Base-by-base conservation (phyloP, 2,797 vertebrate species). In the Telmatherina bonti region DNA sequence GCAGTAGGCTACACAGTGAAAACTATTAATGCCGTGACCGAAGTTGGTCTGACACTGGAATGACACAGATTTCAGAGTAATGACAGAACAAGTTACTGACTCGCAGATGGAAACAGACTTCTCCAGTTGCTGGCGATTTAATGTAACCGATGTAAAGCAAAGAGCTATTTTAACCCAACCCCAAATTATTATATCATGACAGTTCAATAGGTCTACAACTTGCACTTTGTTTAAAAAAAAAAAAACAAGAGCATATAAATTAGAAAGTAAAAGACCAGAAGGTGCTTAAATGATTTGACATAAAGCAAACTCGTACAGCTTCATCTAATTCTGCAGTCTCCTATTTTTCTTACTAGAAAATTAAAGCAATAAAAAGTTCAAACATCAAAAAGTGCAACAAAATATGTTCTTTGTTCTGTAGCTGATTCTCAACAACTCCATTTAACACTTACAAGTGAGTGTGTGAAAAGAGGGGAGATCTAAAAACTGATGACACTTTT, bases 1-100 rank as follows among this genome's bases (percentile, higher is more conserved):
- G 85, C 84, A 86, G 81, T 82, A 81, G 66, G 75, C 72, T 73
- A 68, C 72, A 76, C 68, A 71, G 69, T 84, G 74, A 81, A 76
- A 56, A 64, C 68, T 53, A 68, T 9, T 53, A 20, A 71, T 1
- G 43, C 77, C 70, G 59, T 24, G 10, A 63, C 70, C 62, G 33
- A 43, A 22, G 58, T 15, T 41, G 70, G 67, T 64, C 77, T 13
- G 67, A 75, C 78, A 38, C 30, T 75, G 87, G 82, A 86, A 86
- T 84, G 79, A 80, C 56, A 68, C n/a, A 79, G 74, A 18, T 67
- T 74, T 71, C 30, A 81, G 11, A 62, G 62, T n/a, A 20, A 54
- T n/a, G 5, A 72, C n/a, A 58, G 15, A 62, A 71, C 43, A 0
- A 69, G 41, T 59, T 11, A 56, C 7, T 43, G 22, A 47, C 30